Percentiles rank a stretch among this genome's conserved stretches.
phyloP scores from a whole-genome alignment of 2,113 vertebrate genomes.

The Eulemur rufifrons region DNA sequence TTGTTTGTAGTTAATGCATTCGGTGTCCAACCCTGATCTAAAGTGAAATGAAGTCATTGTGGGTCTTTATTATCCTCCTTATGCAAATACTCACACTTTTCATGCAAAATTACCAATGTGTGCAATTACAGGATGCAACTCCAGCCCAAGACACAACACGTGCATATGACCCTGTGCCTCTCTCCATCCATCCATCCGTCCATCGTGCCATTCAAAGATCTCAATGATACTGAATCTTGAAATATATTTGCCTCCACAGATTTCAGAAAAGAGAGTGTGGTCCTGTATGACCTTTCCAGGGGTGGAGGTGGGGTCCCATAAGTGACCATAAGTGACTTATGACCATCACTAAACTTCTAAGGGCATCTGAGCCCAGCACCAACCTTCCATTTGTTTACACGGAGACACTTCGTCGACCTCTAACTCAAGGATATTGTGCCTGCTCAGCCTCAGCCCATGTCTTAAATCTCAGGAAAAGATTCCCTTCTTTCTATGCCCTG shows the following conservation, averaged over 20 bases:
- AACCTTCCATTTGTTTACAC: accelerated
- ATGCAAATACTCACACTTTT: accelerated
- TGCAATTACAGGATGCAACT: accelerated
- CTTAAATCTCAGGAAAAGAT: neutral
- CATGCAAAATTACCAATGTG: accelerated
- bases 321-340: neutral
- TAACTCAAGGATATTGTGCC: neutral
- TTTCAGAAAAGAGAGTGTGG: neutral
- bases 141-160: neutral
- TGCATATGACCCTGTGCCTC: too few relatives aligned
- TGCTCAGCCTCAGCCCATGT: neutral
- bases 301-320: neutral
- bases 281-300: too few relatives aligned
- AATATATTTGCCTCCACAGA: neutral
- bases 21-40: accelerated
- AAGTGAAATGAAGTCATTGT: accelerated
- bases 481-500: neutral
- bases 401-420: accelerated
- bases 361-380: accelerated
- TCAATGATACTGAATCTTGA: neutral
- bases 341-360: too few relatives aligned
- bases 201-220: neutral
- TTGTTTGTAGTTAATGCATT: neutral
- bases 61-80: neutral
- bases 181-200: neutral